A percentile compares a stretch with the other conserved stretches of the same genome.
phyloP scores from a whole-genome alignment of 2,113 vertebrate genomes.

The Ranitomeya variabilis region DNA sequence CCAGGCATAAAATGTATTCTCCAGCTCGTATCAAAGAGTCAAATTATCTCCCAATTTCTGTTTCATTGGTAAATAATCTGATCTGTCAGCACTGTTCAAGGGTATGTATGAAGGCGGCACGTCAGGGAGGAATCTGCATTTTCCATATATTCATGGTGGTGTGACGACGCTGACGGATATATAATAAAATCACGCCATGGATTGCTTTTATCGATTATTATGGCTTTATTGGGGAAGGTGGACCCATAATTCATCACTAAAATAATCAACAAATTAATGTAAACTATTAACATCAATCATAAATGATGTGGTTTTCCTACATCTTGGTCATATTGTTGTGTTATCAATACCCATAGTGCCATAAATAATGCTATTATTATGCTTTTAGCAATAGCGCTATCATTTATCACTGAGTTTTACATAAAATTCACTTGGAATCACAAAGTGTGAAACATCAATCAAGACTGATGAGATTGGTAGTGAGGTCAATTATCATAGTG shows the following conservation, averaged over 20 bases:
- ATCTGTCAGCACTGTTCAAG: not conserved
- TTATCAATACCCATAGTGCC: not conserved
- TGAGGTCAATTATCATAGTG: not conserved
- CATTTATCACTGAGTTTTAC: not conserved
- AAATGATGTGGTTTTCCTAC: not conserved
- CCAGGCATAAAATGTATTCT: not conserved
- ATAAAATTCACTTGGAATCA: not conserved
- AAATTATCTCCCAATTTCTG: not conserved
- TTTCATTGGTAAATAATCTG: not conserved
- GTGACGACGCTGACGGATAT: not conserved
- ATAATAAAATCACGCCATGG: not conserved
- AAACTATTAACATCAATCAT: not conserved
- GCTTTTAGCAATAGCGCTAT: not conserved
- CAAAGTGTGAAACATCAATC: not conserved
- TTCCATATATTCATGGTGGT: not conserved
- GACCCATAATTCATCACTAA: not conserved
- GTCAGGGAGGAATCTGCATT: not conserved
- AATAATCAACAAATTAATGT: not conserved
- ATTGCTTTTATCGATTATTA: not conserved
- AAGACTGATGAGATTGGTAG: not conserved
- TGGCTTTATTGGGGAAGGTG: not conserved
- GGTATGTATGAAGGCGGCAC: not conserved
- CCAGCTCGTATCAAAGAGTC: not conserved
- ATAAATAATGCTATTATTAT: not conserved
- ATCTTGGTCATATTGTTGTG: not conserved